phyloP scores from a whole-genome alignment of 2,888 invertebrate species.

The Xylocampa areola region DNA sequence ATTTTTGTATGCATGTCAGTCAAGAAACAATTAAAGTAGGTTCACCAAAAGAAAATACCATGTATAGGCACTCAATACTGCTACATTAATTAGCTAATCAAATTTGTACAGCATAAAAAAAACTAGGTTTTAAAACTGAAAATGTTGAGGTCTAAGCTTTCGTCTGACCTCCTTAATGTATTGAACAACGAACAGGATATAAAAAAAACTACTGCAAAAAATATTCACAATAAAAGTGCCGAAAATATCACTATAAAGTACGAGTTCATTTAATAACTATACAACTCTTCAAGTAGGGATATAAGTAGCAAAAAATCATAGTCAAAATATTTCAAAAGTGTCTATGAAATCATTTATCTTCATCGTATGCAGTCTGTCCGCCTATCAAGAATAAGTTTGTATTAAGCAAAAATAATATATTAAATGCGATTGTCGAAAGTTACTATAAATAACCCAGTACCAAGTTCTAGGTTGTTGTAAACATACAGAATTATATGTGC shows the following conservation, averaged over 20 bases:
- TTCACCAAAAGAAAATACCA: no score
- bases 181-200: no score
- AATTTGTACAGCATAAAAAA: no score
- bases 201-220: neutral
- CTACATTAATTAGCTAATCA: no score
- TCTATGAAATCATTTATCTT: constrained; percentile 36
- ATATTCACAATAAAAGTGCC: constrained; percentile 2
- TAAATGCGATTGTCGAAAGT: constrained; percentile 24
- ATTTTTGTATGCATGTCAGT: no score
- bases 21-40: no score
- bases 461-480: constrained; percentile 16
- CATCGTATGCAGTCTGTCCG: constrained; percentile 29
- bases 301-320: constrained; percentile 24
- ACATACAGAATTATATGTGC: constrained; percentile 20
- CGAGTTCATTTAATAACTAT: constrained; percentile 7
- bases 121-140: no score
- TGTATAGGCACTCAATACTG: no score
- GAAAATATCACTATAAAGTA: constrained; percentile 9
- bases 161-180: neutral
- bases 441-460: constrained; percentile 22
- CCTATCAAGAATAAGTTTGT: constrained; percentile 45
- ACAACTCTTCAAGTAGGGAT: constrained; percentile 5
- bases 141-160: neutral
- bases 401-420: constrained; percentile 23
- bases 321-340: constrained; percentile 52